phyloP scores from a whole-genome alignment of 2,888 invertebrate genomes.

The Trileptium ribeirensis region DNA sequence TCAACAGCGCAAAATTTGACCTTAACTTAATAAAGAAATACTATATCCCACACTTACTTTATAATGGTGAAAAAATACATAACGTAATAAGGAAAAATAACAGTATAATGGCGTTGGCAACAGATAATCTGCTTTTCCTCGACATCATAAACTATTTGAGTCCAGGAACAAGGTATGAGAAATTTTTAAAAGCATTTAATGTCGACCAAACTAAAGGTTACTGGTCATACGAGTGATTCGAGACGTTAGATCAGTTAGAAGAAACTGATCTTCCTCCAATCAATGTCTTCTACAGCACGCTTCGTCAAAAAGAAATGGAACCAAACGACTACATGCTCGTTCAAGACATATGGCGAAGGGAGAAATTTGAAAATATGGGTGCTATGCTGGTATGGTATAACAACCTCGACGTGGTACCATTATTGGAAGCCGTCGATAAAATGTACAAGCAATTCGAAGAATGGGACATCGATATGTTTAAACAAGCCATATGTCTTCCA shows the following conservation, averaged over 20 bases:
- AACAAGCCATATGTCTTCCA: too few relatives aligned
- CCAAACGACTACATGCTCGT: too few relatives aligned
- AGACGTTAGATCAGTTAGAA: not conserved
- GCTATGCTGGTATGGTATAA: slow-evolving; percentile 28
- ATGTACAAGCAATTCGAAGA: slow-evolving; percentile 29
- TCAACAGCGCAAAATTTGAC: slow-evolving; percentile 13
- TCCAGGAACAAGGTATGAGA: not conserved
- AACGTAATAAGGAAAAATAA: too few relatives aligned
- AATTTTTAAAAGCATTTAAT: slow-evolving; percentile 5
- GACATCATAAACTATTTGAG: slow-evolving; percentile 7
- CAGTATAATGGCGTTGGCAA: too few relatives aligned
- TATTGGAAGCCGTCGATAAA: slow-evolving; percentile 30
- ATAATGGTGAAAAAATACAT: not conserved
- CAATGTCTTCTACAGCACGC: slow-evolving; percentile 1
- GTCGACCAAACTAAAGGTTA: not conserved
- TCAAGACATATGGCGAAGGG: too few relatives aligned
- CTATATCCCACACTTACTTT: not conserved
- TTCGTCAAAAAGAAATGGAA: too few relatives aligned
- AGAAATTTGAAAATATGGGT: not conserved
- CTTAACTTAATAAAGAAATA: too few relatives aligned
- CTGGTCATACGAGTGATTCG: slow-evolving; percentile 7
- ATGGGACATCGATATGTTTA: slow-evolving; percentile 12
- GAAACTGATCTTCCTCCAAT: not conserved
- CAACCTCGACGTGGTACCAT: slow-evolving; percentile 25
- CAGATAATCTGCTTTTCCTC: not conserved